Conservation (phyloP, 2,113 vertebrate genomes). For the Ginglymostoma cirratum region DNA sequence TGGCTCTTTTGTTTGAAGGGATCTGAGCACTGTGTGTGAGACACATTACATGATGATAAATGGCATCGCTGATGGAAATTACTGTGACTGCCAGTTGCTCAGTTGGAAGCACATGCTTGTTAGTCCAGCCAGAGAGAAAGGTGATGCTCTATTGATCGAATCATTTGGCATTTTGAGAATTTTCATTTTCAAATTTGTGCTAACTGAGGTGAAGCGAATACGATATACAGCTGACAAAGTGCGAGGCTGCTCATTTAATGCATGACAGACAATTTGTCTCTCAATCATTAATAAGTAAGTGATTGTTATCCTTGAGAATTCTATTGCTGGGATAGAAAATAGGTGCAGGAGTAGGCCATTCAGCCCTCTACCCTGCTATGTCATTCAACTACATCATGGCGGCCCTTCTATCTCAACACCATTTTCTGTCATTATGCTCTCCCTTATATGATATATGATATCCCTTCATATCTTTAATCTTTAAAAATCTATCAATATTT, state of each 20-base stretch:
- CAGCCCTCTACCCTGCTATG: no score
- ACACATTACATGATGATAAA: not conserved
- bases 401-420: no score
- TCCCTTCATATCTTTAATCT: no score
- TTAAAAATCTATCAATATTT: no score
- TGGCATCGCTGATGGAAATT: constrained; percentile 2
- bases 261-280: not conserved
- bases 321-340: not conserved
- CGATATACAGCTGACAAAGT: not conserved
- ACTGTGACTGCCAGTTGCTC: not conserved
- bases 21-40: not conserved
- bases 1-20: constrained; percentile 26
- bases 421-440: no score
- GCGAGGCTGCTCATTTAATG: not conserved
- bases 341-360: no score
- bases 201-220: not conserved
- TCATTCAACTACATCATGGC: no score
- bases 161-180: constrained; percentile 9
- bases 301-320: not conserved
- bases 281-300: constrained; percentile 11
- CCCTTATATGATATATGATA: no score
- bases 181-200: constrained; percentile 35
- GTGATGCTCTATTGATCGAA: not conserved
- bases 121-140: constrained; percentile 42
- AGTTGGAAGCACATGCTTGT: constrained; percentile 24